Evolutionary conservation across 1,140 invertebrate species (phyloP), one percentile per base, ranked within the genome.

Genomic region (Proales similis): DNA sequence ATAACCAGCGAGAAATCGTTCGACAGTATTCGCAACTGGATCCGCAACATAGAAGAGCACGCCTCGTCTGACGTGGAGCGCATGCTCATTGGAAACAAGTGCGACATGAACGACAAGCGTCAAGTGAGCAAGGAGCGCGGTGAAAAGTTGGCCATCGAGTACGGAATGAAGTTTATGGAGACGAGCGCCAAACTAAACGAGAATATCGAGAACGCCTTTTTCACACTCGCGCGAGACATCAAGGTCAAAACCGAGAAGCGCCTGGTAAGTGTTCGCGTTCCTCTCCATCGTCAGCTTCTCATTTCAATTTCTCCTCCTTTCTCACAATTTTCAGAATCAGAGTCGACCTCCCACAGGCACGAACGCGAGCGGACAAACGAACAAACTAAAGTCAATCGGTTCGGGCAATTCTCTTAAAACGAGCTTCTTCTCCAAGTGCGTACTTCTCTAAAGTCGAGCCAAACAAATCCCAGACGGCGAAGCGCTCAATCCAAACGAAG

Each of bases 41-140:
- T 96, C 66, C 81, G 90, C 74, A 94, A 96, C 78, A 96, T 96
- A 76, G 90, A 96, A 75, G 90, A 92, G 86, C 93, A 98, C 81
- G 94, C 93, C 19, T 97, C 93, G 80, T 93, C 96, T 80, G 93
- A 98, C 82, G 94, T 98, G 49, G 93, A 96, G 71, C 97, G 96
- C 77, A 97, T 98, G 93, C 91, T 99, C 69, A 80, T 99, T 68
- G 94, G 94, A 48, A 99, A 98, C 76, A 99, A 99, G 81, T 95
- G 91, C 84, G 94, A 99, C 81, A 92, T 97, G 87, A 86, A 92
- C 72, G 90, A 92, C 70, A 92, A 90, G 78, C 82, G 94, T 77
- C 85, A 90, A 70, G 91, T 99, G 64, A 85, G 82, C 67, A 88
- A 84, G 74, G 87, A 90, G 69, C 80, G 84, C 70, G 90, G 90